Percentiles rank a stretch among this genome's conserved stretches.
These are phyloP conservation scores for Notarius lentiginosus DNA, from an alignment of 2,113 vertebrate genomes.

Conservation along the genomic window DNA sequence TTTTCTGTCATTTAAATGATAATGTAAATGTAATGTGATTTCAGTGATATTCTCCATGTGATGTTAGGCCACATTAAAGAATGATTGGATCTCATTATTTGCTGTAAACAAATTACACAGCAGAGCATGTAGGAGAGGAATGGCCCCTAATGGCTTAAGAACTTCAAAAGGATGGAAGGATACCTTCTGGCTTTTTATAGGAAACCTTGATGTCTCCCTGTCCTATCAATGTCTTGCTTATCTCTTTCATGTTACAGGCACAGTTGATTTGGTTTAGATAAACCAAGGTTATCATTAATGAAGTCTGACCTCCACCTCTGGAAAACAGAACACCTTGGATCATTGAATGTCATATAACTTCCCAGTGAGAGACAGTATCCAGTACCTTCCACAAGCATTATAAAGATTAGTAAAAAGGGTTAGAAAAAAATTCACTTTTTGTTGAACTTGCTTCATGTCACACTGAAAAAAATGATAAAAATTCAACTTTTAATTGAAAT, in stretches of 20 bases:
- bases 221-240: conserved; percentile 42
- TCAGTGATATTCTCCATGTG: conserved; percentile 20
- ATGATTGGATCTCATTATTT: conserved; percentile 52
- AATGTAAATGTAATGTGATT: background rate
- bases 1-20: background rate
- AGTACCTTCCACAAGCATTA: no score
- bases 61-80: conserved; percentile 46
- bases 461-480: no score
- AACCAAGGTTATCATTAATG: conserved; percentile 44
- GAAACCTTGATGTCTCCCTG: conserved; percentile 59
- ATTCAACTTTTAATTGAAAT: no score
- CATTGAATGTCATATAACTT: background rate
- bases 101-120: conserved; percentile 55
- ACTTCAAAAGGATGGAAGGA: conserved; percentile 51
- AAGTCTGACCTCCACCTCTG: conserved; percentile 18
- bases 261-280: conserved; percentile 49
- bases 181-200: conserved; percentile 53
- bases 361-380: background rate
- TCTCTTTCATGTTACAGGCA: conserved; percentile 61
- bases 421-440: no score
- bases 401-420: no score
- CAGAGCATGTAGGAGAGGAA: conserved; percentile 45
- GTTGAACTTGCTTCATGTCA: no score
- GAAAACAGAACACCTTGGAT: background rate
- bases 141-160: conserved; percentile 48